Evolutionary conservation across 2,888 invertebrate genomes (phyloP).

Genomic region (Caradrina kadenii): DNA sequence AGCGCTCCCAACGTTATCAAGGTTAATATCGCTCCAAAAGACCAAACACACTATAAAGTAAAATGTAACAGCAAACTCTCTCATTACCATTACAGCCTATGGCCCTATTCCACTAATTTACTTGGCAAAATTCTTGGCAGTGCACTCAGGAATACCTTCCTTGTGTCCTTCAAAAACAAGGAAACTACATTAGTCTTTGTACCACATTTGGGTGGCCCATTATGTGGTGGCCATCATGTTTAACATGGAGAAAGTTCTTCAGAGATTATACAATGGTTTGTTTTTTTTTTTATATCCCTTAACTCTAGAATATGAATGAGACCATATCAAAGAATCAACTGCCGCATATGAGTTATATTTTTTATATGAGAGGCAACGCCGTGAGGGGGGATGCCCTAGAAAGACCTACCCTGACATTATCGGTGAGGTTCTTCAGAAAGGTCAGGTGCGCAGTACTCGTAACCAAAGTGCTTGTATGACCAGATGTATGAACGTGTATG

Average conservation of each 20-base stretch:
- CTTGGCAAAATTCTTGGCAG: constrained; percentile 41
- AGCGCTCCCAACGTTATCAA: constrained; percentile 11
- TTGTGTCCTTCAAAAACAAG: constrained; percentile 28
- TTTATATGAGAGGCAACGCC: too few species aligned
- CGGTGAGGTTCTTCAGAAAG: too few species aligned
- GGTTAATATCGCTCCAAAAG: constrained; percentile 31
- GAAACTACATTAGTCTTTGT: constrained; percentile 31
- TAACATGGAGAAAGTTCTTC: constrained; percentile 37
- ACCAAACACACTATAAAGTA: constrained; percentile 35
- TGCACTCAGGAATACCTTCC: constrained; percentile 37
- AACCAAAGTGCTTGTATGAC: too few species aligned
- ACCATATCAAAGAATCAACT: too few species aligned
- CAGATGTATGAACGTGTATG: too few species aligned
- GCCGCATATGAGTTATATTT: too few species aligned
- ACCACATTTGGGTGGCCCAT: constrained; percentile 20
- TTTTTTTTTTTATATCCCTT: too few species aligned
- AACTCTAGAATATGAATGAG: too few species aligned
- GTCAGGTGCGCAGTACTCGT: too few species aligned
- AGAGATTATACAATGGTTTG: constrained; percentile 34
- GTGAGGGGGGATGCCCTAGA: too few species aligned
- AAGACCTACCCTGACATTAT: too few species aligned
- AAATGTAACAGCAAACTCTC: constrained; percentile 40
- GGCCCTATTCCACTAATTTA: constrained; percentile 39
- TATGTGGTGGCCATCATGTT: constrained; percentile 41
- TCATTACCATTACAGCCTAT: constrained; percentile 37